These are phyloP conservation scores for Clitarchus hookeri DNA, from an alignment of 2,888 invertebrate genomes.

Conservation along the genomic window DNA sequence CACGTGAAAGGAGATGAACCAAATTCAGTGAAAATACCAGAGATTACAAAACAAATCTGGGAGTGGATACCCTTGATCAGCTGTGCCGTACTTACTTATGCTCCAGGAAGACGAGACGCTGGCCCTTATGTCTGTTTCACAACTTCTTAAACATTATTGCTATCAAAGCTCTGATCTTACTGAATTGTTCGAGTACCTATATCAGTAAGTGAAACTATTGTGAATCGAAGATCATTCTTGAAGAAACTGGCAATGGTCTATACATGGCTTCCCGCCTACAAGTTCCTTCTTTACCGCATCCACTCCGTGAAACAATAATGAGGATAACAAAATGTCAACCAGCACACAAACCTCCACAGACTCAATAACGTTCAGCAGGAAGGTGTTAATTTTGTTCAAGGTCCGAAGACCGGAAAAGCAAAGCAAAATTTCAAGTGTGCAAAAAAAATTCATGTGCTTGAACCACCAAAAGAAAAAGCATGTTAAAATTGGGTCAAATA, in stretches of 20 bases:
- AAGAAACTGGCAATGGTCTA: background rate
- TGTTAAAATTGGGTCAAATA: no score
- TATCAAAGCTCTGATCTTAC: background rate
- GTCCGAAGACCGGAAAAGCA: background rate
- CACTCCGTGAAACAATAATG: background rate
- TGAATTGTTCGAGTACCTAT: background rate
- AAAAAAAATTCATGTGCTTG: background rate
- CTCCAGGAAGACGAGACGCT: background rate
- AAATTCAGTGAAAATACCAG: background rate
- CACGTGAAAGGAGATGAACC: background rate
- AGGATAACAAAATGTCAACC: conserved; percentile 3
- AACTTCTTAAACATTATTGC: background rate
- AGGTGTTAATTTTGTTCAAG: background rate
- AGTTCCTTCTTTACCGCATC: background rate
- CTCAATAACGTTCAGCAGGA: background rate
- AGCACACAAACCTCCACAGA: background rate
- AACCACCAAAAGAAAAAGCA: background rate
- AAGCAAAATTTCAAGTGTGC: no score
- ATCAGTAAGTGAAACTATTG: background rate
- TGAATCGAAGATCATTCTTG: background rate
- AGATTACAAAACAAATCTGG: background rate
- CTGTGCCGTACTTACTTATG: background rate
- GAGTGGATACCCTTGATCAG: background rate
- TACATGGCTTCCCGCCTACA: background rate
- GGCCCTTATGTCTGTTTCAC: background rate